Evolutionary conservation across 2,888 invertebrate species (phyloP).

Genomic region (Rhyacophila evoluta): DNA sequence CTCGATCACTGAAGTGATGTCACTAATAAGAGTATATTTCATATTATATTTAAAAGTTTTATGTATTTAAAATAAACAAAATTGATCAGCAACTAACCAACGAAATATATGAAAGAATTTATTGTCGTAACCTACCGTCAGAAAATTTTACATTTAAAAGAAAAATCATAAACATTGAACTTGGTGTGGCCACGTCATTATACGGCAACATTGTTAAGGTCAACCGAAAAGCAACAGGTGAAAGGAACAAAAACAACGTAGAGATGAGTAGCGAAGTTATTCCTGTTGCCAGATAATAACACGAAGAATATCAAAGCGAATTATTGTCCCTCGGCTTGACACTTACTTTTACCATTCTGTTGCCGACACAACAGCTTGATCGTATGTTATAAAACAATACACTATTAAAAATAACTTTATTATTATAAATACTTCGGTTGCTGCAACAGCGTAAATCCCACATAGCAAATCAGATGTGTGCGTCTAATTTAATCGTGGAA

Average conservation of each 20-base stretch:
- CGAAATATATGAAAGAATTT: too few relatives aligned
- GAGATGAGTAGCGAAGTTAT: neutral
- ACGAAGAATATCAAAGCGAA: neutral
- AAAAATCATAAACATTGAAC: conserved; percentile 9
- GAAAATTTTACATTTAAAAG: too few relatives aligned
- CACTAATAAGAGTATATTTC: too few relatives aligned
- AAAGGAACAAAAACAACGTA: conserved; percentile 41
- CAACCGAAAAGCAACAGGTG: conserved; percentile 42
- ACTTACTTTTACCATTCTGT: neutral
- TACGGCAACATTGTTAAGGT: conserved; percentile 23
- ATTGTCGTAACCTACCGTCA: too few relatives aligned
- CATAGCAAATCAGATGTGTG: too few relatives aligned
- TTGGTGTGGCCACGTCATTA: neutral
- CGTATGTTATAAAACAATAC: neutral
- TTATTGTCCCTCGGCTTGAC: neutral
- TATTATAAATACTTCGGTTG: too few relatives aligned
- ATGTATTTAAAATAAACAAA: too few relatives aligned
- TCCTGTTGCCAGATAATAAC: neutral
- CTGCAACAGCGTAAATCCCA: too few relatives aligned
- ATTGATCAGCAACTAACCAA: too few relatives aligned
- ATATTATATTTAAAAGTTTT: too few relatives aligned
- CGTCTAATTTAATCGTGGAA: too few relatives aligned
- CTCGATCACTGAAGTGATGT: too few relatives aligned
- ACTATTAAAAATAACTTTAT: neutral
- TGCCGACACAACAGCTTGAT: neutral